Evolutionary conservation across 2,797 vertebrate genomes (phyloP), one percentile per base, ranked within the genome.

Genomic region (Eulemur mongoz): DNA sequence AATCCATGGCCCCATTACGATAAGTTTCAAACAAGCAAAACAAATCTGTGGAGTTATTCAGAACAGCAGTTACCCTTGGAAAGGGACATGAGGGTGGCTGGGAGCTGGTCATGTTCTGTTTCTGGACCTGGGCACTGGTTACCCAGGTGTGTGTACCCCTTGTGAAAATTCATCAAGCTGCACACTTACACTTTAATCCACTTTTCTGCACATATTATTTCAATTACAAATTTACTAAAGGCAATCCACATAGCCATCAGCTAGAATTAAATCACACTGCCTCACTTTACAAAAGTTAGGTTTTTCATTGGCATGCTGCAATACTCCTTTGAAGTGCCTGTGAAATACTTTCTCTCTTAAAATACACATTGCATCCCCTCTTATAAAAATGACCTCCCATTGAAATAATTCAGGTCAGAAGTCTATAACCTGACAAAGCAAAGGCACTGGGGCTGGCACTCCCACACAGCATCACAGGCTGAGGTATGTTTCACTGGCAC

Each of bases 401-500:
- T 6, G 59, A 81, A 92, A 40, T 59, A 48, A 82, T 2, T 87
- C 67, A 18, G 38, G 67, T 67, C 67, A 38, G 32, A 43, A 67
- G 45, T 23, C 48, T 32, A 38, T 13, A 52, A 59, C 45, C 59
- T 27, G 54, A 73, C 65, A 14, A 40, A 63, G 35, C 54, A 27
- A 72, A 61, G 30, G 65, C 54, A 15, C 63, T 4, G n/a, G 40
- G 38, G 54, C 30, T 25, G 35, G 30, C 54, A 54, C 38, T 35
- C 52, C 43, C 43, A 48, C 2, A 0, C 12, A 13, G 43, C 12
- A 7, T 13, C 8, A 20, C 45, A 15, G 23, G 63, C 7, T 10
- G 0, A 11, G 15, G 23, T 23, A 23, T 2, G 0, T 54, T 35
- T 63, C 45, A 3, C 73, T 15, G 13, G 52, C 4, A 18, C 50